Base-by-base conservation (phyloP, 2,888 invertebrate species). In the Agonopterix alstromeriana region DNA sequence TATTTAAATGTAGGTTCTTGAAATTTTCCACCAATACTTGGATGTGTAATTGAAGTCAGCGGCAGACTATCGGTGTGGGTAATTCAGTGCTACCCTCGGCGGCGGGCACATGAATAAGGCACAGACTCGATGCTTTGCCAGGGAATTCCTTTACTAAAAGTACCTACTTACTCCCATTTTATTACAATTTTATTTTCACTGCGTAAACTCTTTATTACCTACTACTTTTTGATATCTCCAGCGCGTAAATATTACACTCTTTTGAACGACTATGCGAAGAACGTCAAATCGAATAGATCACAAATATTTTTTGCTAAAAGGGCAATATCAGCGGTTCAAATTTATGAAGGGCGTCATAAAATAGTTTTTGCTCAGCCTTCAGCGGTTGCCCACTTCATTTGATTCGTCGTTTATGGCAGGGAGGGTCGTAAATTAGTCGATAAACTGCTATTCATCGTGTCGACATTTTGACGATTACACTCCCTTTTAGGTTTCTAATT, bases 391-490 rank as follows among this genome's bases (percentile, higher is more conserved):
- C 74, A 73, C 77, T 79, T 73, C 76, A 75, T 82, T 75, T 76
- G 77, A 82, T 80, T 84, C 75, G 69, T 65, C 78, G 67, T 82
- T 84, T 84, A 82, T 78, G 70, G 77, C 71, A 51, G 64, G 77
- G 71, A 81, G 82, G 78, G 73, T 73, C 77, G 70, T 85, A 84
- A 85, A 85, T 79, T 72, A 56, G 61, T 61, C 77, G 70, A 84
- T 85, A 82, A 85, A 85, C 77, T 60, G 57, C 65, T 62, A 75
- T 75, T 74, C 74, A 76, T 77, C 70, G 27, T 27, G 27, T 27
- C 27, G 27, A 27, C 27, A 27, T 70, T 77, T 69, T 38, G 68
- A 68, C 70, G 65, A 72, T 70, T 67, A 71, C 68, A 73, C 77
- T 69, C 70, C 67, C 67, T 66, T 73, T 72, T 70, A 70, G 63